Conservation (phyloP, 1,140 invertebrate genomes). For the Nephotettix cincticeps region DNA sequence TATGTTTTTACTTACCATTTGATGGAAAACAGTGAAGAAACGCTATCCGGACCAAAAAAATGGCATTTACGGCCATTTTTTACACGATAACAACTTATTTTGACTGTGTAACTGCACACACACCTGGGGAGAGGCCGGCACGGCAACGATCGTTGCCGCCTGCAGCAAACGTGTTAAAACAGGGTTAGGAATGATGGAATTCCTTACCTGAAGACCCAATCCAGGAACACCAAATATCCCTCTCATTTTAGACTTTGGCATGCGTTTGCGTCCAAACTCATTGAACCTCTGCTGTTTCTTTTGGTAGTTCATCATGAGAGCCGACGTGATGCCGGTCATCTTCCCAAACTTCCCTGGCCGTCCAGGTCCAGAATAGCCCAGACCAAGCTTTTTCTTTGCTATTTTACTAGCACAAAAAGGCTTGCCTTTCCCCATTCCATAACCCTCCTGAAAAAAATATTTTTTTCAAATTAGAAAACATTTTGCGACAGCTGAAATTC, state of each 20-base stretch:
- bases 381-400: slow-evolving; percentile 71
- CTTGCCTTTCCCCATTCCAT: slow-evolving; percentile 74
- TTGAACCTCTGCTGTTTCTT: slow-evolving; percentile 62
- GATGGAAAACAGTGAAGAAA: too few relatives aligned
- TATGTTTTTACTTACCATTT: too few relatives aligned
- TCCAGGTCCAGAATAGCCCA: slow-evolving; percentile 49
- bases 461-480: too few relatives aligned
- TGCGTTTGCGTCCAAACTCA: slow-evolving; percentile 78
- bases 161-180: too few relatives aligned
- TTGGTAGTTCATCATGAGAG: slow-evolving; percentile 59
- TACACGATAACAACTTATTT: too few relatives aligned
- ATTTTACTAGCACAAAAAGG: slow-evolving; percentile 73
- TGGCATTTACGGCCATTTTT: too few relatives aligned
- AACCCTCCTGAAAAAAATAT: slow-evolving; percentile 18
- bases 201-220: slow-evolving; percentile 63
- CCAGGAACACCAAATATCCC: slow-evolving; percentile 80
- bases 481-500: too few relatives aligned
- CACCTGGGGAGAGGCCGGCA: too few relatives aligned
- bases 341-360: slow-evolving; percentile 53
- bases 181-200: not conserved
- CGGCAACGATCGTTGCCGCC: too few relatives aligned
- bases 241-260: slow-evolving; percentile 80
- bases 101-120: too few relatives aligned
- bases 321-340: slow-evolving; percentile 49
- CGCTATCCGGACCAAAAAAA: too few relatives aligned